Base-by-base conservation (phyloP, 2,113 vertebrate genomes). In the Zosterops hypoxanthus region DNA sequence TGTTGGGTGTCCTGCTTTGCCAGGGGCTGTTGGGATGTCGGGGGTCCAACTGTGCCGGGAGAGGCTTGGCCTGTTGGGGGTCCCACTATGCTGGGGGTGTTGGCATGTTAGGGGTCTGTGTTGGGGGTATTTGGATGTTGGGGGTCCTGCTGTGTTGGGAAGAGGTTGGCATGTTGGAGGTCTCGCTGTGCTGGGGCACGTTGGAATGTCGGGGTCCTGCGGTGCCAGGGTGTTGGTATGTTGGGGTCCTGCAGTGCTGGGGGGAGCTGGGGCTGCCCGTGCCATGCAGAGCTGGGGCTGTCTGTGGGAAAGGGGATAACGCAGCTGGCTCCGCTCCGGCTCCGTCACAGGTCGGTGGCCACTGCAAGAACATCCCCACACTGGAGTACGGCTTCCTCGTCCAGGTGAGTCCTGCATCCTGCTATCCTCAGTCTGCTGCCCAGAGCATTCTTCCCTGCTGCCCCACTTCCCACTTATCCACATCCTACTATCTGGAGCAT, bases 301-400 rank as follows among this genome's bases (percentile, higher is more conserved):
- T 0, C 0, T 8, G 22, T 49, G 84, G 59, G 52, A 14, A 92
- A 64, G 79, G 57, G 47, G 90, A 34, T 97, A 83, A 97, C 36
- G 34, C 82, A 92, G 86, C 73, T 41, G 65, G 66, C 41, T 52
- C 71, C 2, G 3, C 93, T 79, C 89, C 1, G 78, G 90, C 98
- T 97, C 94, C 95, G 79, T 97, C 95, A 61, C 98, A 99, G 99
- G 99, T 99, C 47, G 99, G 99, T 25, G 99, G 99, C 88, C 99
- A 99, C 97, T 99, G 99, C 98, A 99, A 99, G 98, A 99, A 99
- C 92, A 98, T 99, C 95, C 99, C 99, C 66, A 99, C 99, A 25
- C 97, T 99, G 98, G 99, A 99, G 96, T 99, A 99, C 16, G 99
- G 99, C 96, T 99, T 99, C 97, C 98, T 99, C 31, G 99, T 99